phyloP scores from a whole-genome alignment of 2,113 vertebrate species.

The Gasterosteus aculeatus region DNA sequence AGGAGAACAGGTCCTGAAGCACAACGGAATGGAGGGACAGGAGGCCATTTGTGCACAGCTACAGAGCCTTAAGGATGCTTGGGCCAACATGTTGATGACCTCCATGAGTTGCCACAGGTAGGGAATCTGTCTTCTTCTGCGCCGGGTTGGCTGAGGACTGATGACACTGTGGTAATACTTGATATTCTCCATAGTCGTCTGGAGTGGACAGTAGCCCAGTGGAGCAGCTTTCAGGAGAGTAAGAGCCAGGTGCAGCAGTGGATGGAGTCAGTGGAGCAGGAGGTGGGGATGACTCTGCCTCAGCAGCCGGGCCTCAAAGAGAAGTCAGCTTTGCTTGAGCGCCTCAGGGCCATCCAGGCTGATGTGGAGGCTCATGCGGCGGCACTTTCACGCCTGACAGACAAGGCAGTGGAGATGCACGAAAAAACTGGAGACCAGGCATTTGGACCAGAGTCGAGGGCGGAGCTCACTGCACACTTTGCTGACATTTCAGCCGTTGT shows the following conservation, averaged over 20 bases:
- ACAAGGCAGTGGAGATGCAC: conserved; percentile 86
- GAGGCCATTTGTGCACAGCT: conserved; percentile 86
- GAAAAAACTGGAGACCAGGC: conserved; percentile 88
- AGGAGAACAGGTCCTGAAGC: conserved; percentile 90
- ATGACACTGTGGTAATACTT: background rate
- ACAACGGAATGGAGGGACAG: conserved; percentile 87
- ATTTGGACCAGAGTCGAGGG: conserved; percentile 85
- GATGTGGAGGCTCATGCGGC: conserved; percentile 86
- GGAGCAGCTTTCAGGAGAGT: conserved; percentile 89
- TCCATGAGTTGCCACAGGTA: conserved; percentile 91
- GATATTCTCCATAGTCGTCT: conserved; percentile 79
- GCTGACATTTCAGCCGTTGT: conserved; percentile 88
- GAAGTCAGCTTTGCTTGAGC: conserved; percentile 89
- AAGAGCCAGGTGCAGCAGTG: conserved; percentile 91
- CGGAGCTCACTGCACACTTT: conserved; percentile 88
- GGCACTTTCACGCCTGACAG: conserved; percentile 80
- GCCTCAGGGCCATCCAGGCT: conserved; percentile 86
- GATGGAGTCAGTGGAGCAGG: conserved; percentile 90
- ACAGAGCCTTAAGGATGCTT: conserved; percentile 86
- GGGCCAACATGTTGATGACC: conserved; percentile 86
- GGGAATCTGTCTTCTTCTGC: background rate
- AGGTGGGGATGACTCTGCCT: conserved; percentile 85
- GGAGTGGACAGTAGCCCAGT: conserved; percentile 90
- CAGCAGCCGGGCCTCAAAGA: conserved; percentile 91
- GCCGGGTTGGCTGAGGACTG: background rate